phyloP scores from a whole-genome alignment of 2,888 invertebrate species.

The Cheilosia scutellata region DNA sequence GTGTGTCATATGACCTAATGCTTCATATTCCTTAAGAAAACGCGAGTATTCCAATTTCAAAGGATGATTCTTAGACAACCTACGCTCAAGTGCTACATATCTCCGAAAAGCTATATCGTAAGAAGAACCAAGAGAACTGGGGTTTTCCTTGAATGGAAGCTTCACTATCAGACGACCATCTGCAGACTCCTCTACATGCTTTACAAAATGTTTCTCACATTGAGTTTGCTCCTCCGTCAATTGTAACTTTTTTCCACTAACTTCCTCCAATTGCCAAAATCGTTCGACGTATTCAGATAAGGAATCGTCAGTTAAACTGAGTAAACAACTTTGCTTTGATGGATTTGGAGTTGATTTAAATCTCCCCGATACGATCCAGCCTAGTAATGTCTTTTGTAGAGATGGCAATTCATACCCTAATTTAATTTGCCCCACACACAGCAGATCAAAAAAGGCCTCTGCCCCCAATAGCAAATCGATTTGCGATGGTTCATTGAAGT shows the following conservation, averaged over 20 bases:
- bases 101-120: neutral
- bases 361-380: slow-evolving; percentile 43
- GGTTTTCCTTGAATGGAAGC: neutral
- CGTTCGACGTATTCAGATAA: slow-evolving; percentile 30
- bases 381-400: neutral
- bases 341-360: neutral
- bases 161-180: slow-evolving; percentile 9
- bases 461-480: slow-evolving; percentile 51
- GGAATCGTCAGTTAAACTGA: neutral
- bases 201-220: slow-evolving; percentile 18
- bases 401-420: neutral
- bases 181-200: neutral
- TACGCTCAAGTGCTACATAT: neutral
- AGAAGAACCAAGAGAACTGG: slow-evolving; percentile 4
- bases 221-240: slow-evolving; percentile 28
- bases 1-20: neutral
- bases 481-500: slow-evolving; percentile 37
- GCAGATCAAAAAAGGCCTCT: neutral
- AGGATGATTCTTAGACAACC: neutral
- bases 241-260: slow-evolving; percentile 17
- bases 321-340: neutral
- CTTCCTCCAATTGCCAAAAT: slow-evolving; percentile 5
- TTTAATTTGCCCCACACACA: slow-evolving; percentile 8
- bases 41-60: neutral
- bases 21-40: neutral